Percentiles rank a stretch among this genome's conserved stretches.
phyloP scores from a whole-genome alignment of 2,113 vertebrate species.

The Oncorhynchus kisutch region DNA sequence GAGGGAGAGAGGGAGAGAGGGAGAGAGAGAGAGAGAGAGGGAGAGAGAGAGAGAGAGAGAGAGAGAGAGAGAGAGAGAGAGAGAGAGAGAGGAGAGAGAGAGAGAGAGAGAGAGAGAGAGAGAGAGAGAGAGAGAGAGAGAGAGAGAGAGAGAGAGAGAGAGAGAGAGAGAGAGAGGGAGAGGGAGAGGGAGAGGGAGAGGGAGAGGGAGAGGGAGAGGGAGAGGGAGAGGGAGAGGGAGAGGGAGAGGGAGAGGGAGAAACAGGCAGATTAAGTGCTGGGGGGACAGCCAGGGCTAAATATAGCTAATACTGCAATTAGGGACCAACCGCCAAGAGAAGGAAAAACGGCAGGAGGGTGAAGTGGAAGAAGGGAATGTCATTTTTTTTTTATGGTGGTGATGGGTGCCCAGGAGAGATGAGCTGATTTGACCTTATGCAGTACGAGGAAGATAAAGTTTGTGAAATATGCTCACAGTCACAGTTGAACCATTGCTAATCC shows the following conservation, averaged over 20 bases:
- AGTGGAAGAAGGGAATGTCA: too few species aligned
- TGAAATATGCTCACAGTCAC: too few species aligned
- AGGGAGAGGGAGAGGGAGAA: not conserved
- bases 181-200: not conserved
- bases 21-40: too few species aligned
- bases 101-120: not conserved
- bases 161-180: not conserved
- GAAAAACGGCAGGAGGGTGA: not conserved
- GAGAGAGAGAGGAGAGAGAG: not conserved
- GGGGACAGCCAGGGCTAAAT: not conserved
- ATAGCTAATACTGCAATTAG: not conserved
- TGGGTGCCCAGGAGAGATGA: too few species aligned
- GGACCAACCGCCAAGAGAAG: not conserved
- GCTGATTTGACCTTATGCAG: too few species aligned
- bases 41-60: not conserved
- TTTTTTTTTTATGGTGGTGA: too few species aligned
- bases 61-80: not conserved
- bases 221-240: not conserved
- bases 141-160: not conserved
- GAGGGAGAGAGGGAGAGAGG: too few species aligned
- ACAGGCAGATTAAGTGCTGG: not conserved
- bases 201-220: not conserved
- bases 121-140: not conserved
- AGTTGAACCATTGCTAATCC: too few species aligned
- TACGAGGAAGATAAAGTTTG: too few species aligned